Conservation (phyloP, 1,140 invertebrate species). For the Pachyrhynchus sulphureomaculatus region DNA sequence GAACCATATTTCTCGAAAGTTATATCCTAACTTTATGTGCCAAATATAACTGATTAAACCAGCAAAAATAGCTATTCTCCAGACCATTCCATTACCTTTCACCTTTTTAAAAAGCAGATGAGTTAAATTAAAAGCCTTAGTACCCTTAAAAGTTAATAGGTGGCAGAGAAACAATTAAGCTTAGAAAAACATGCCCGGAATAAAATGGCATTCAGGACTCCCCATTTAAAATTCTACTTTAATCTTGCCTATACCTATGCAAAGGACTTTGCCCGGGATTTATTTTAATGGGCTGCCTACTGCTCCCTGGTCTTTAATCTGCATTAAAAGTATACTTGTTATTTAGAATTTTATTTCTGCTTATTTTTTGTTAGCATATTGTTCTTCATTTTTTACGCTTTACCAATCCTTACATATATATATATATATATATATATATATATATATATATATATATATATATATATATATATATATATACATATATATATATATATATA, state of each 20-base stretch:
- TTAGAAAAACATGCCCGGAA: constrained; percentile 1
- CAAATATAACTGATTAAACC: too few relatives aligned
- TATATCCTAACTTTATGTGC: too few relatives aligned
- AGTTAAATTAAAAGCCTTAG: background rate
- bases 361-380: background rate
- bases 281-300: constrained; percentile 23
- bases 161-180: constrained; percentile 9
- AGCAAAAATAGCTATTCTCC: too few relatives aligned
- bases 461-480: too few relatives aligned
- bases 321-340: constrained; percentile 6
- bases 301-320: constrained; percentile 14
- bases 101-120: background rate
- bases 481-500: too few relatives aligned
- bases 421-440: too few relatives aligned
- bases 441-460: too few relatives aligned
- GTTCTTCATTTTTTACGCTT: background rate
- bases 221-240: constrained; percentile 18
- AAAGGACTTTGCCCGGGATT: constrained; percentile 13
- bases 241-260: constrained; percentile 19
- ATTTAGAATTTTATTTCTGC: background rate
- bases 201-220: background rate
- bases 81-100: background rate
- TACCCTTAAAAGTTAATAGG: background rate
- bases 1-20: too few relatives aligned
- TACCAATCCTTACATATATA: too few relatives aligned